Percentiles rank a stretch among this genome's conserved stretches.
phyloP scores from a whole-genome alignment of 2,113 vertebrate genomes.

The Oceanodroma tethys region DNA sequence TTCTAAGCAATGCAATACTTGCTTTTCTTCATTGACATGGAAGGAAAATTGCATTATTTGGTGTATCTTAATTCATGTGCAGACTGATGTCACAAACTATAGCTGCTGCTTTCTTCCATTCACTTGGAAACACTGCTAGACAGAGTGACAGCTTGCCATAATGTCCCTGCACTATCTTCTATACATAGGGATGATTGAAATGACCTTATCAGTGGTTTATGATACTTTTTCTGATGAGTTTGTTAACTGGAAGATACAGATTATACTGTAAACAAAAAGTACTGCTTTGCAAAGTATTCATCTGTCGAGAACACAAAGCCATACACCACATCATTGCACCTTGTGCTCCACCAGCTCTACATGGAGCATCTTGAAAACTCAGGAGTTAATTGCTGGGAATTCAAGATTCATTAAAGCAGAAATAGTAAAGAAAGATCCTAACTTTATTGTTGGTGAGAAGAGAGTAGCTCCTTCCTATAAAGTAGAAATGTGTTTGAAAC shows the following conservation, averaged over 20 bases:
- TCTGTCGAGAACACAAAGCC: background rate
- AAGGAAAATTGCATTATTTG: background rate
- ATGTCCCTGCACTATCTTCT: background rate
- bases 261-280: background rate
- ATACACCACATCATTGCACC: background rate
- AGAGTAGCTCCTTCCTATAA: background rate
- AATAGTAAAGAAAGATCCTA: background rate
- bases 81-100: background rate
- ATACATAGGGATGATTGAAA: background rate
- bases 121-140: background rate
- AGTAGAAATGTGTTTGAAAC: background rate
- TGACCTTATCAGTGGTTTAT: background rate
- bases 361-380: background rate
- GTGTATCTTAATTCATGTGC: background rate
- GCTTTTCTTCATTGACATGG: background rate
- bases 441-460: background rate
- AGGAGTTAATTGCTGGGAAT: background rate
- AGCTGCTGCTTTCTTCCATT: background rate
- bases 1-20: background rate
- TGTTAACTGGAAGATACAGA: background rate
- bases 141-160: background rate
- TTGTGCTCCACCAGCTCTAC: background rate
- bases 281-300: background rate
- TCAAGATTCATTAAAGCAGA: background rate
- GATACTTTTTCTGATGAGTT: background rate